Conservation (phyloP, 2,888 invertebrate species). For the Augiades crinisus region DNA sequence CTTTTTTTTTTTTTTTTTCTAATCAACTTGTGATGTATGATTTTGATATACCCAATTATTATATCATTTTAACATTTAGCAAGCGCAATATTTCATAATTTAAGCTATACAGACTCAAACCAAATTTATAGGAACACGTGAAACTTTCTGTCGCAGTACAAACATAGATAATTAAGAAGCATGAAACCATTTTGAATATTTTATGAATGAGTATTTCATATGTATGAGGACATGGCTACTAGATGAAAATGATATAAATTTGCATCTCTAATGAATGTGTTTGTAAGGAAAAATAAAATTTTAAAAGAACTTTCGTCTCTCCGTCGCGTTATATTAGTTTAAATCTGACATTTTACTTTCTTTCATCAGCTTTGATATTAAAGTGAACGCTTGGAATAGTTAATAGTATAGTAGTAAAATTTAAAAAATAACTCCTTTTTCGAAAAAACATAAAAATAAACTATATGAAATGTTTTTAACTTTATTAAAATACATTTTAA, state of each 20-base stretch:
- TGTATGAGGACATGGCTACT: conserved; percentile 75
- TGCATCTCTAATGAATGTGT: conserved; percentile 70
- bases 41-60: no score
- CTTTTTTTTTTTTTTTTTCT: no score
- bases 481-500: no score
- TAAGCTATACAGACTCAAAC: conserved; percentile 34
- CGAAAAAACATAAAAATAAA: no score
- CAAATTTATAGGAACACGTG: conserved; percentile 45
- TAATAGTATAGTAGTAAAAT: no score
- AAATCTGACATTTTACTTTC: background rate
- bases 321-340: background rate
- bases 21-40: no score
- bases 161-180: conserved; percentile 77
- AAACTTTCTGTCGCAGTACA: conserved; percentile 64
- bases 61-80: background rate
- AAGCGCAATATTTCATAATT: conserved; percentile 20
- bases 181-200: conserved; percentile 79
- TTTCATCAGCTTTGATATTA: background rate
- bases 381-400: no score
- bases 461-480: no score
- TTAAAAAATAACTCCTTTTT: no score
- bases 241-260: conserved; percentile 70
- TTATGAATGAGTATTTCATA: conserved; percentile 77
- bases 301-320: conserved; percentile 5
- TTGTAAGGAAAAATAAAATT: conserved; percentile 38